Base-by-base conservation (phyloP, 30 jellyfish, hydroid and myxozoan genomes). In the Aurelia coerulea region DNA sequence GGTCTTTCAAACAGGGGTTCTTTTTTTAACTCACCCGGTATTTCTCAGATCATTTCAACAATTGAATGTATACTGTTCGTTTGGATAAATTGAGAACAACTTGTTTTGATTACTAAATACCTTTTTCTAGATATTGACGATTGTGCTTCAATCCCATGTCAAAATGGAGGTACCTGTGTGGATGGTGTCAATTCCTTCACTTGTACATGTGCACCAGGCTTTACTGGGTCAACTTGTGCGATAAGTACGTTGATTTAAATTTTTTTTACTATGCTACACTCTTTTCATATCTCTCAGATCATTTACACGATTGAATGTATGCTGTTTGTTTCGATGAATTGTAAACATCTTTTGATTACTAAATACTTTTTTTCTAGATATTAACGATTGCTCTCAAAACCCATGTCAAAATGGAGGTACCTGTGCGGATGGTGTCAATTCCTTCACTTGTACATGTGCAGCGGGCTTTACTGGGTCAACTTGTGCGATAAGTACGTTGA, bases 171-270 rank as follows among this genome's bases (percentile, higher is more conserved):
- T 35, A 6, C 18, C 6, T 39, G 51, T 3, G 6, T 9, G 10
- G 6, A 39, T 39, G 51, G 51, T 39, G 51, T 39, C 51, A 9
- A 39, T 39, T 37, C 59, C 69, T 79, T 33, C 62, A 63, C 50
- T n/a, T 79, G 89, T 52, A 23, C 53, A 49, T 79, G 89, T 33
- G 63, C 79, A 5, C 80, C 54, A 8, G 89, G 80, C 37, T 79
- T 49, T 39, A 79, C 89, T 2, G 89, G 89, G 29, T 46, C 37
- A 6, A 79, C 15, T 19, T 79, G 89, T 64, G 80, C 63, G 13
- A 79, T 62, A 33, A 15, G 89, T 79, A 63, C 9, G 89, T 13
- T n/a, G 18, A 51, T 35, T 23, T 23, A 23, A 23, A 23, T 23
- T 23, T 23, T 23, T 23, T 23, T 23, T 23, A 23, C 29, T 23